Evolutionary conservation across 2,888 invertebrate species (phyloP), one percentile per base, ranked within the genome.

Genomic region (Chesias legatella): DNA sequence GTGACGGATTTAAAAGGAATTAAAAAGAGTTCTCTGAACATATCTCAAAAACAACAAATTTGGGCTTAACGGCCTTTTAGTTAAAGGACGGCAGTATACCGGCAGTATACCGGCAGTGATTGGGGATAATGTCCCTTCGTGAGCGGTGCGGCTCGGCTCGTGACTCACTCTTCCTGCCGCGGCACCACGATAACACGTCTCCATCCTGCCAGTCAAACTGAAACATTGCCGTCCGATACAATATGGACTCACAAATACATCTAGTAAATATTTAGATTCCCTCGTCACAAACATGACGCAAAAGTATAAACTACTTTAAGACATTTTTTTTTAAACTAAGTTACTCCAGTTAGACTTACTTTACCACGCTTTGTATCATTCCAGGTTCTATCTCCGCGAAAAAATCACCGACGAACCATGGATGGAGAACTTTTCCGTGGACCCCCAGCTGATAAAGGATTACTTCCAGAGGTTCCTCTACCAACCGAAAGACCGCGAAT

Each of bases 401-500:
- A 95, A 95, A 79, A 93, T 95, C 61, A 92, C 92, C 51, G 95
- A 95, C 74, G 93, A 93, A 61, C 91, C 94, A 57, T 96, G 96
- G 95, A 91, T 94, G 67, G 96, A 96, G 75, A 93, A 93, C 70
- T 95, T 95, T 79, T 94, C 94, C 10, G 94, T 95, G 90, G 96
- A 96, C 75, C 95, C 96, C 31, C 97, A 98, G 85, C 91, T 96
- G 50, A 95, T 98, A 73, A 93, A 97, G 70, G 96, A 97, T 76
- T 96, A 96, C 81, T 98, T 96, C 80, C 94, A 95, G 76, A 91
- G 95, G 58, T 96, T 98, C 80, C 90, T 98, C 21, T 94, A 95
- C 69, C 97, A 98, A 79, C 97, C 97, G 9, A 93, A 95, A 71
- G 96, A 97, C 80, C 92, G 96, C 59, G 98, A 98, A 73, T 98